phyloP scores from a whole-genome alignment of 2,797 vertebrate genomes.

The Allobates femoralis region DNA sequence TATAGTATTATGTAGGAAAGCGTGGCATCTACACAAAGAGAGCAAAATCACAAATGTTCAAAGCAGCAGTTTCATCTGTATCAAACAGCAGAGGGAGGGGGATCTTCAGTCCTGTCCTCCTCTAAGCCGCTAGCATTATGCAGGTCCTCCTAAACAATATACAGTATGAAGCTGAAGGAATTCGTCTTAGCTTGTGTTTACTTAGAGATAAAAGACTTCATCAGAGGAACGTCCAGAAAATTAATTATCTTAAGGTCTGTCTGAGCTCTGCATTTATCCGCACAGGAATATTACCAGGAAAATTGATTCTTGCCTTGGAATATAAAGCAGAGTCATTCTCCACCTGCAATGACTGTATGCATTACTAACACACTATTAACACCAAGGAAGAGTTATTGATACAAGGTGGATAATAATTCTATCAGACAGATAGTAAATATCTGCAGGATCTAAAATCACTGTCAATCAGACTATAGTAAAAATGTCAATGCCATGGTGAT shows the following conservation, averaged over 20 bases:
- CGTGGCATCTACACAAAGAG: background rate
- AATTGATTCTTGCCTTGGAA: background rate
- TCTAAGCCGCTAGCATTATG: background rate
- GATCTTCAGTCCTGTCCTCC: background rate
- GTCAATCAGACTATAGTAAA: too few species aligned
- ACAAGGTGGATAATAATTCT: background rate
- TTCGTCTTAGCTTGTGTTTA: background rate
- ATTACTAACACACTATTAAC: background rate
- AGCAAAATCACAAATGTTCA: constrained; percentile 7
- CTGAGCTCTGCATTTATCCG: background rate
- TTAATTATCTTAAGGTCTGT: background rate
- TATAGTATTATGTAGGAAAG: background rate
- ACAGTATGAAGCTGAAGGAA: background rate
- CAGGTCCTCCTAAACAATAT: background rate
- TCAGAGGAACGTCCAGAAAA: background rate
- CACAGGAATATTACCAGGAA: background rate
- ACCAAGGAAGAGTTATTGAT: background rate
- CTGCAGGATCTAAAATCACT: too few species aligned
- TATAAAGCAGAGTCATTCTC: background rate
- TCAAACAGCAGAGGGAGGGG: background rate
- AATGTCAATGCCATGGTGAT: background rate
- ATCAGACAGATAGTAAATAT: background rate
- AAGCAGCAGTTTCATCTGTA: background rate
- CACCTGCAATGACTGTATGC: background rate
- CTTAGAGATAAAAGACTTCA: constrained; percentile 4